phyloP scores from a whole-genome alignment of 2,797 vertebrate species.

The Mareca strepera region DNA sequence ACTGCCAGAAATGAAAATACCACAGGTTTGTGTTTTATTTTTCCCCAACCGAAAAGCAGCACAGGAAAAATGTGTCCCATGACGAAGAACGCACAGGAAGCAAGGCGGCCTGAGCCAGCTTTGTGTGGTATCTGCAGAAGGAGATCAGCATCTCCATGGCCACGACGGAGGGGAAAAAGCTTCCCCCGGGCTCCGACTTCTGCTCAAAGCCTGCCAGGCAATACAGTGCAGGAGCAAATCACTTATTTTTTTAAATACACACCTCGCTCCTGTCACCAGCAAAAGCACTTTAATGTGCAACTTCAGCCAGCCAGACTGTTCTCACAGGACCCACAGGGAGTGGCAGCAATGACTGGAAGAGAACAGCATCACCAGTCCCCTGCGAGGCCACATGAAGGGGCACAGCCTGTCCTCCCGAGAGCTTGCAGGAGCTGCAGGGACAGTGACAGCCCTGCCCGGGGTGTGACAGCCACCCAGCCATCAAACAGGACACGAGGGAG shows the following conservation, averaged over 20 bases:
- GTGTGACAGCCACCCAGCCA: background rate
- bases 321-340: background rate
- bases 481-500: background rate
- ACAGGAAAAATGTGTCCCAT: rapidly evolving
- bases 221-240: rapidly evolving
- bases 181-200: rapidly evolving
- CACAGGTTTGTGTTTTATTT: background rate
- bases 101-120: background rate
- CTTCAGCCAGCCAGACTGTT: background rate
- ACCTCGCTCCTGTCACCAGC: background rate
- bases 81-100: background rate
- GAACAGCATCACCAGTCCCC: background rate
- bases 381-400: background rate
- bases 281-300: rapidly evolving
- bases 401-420: background rate
- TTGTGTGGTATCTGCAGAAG: background rate
- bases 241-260: background rate
- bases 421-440: background rate
- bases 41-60: background rate
- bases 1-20: background rate
- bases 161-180: background rate
- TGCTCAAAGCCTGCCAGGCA: background rate
- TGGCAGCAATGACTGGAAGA: background rate
- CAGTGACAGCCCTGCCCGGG: background rate
- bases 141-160: background rate